Base-by-base conservation (phyloP, 2,888 invertebrate species). In the Himalopsyche japonica region DNA sequence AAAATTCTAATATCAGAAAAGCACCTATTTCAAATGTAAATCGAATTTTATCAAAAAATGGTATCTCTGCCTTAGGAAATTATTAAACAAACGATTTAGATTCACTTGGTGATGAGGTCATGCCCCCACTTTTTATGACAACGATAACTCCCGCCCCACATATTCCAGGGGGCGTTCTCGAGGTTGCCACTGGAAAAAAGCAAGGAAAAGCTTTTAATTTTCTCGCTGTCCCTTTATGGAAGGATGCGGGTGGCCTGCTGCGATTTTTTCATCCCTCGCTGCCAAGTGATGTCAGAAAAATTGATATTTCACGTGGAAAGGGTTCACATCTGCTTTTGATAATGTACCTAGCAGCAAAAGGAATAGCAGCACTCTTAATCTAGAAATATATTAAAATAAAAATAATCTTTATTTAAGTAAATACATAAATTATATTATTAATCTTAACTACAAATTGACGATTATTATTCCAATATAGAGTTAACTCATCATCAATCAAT, bases 181-280 rank as follows among this genome's bases (percentile, higher is more conserved):
- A 37, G 81, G 81, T 43, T 64, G 78, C 70, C 81, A 76, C 81
- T 82, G 84, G 84, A 86, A 87, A 86, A 86, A 87, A 87, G 87
- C 87, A 87, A 87, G 87, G 82, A 87, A 87, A 87, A 85, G 87
- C 87, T 87, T 87, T 87, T 87, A 87, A 87, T 87, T 86, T 85
- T 82, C 84, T 76, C 85, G 43, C 37, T 79, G 77, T 84, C 84
- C 78, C 79, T 78, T 79, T 79, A 80, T 70, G 47, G 47, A 47
- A 83, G 76, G 76, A 48, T 57, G 57, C 82, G 34, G 64, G 24
- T 34, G 64, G 34, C 43, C 76, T 70, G 70, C 70, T 70, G 70
- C 70, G 70, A 70, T 70, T 70, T 70, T 70, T 70, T 70, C 70
- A 70, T 70, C 70, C 70, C 70, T 70, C 70, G 30, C 70, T 70